Evolutionary conservation across 2,888 invertebrate genomes (phyloP).

Genomic region (Oscheius sp.): DNA sequence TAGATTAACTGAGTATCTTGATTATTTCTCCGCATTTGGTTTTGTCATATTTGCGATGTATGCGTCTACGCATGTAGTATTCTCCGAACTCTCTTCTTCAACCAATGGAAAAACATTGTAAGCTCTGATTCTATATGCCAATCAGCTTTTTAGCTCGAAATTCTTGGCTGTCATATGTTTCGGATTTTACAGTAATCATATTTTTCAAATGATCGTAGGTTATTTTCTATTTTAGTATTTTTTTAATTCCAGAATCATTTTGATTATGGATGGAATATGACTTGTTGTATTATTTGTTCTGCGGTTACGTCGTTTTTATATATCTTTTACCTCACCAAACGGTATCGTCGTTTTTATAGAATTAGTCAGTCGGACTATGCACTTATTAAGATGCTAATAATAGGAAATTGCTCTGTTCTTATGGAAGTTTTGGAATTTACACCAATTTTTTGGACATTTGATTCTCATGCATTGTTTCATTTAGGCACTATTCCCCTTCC

Average conservation of each 20-base stretch:
- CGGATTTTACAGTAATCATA: constrained; percentile 39
- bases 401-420: constrained; percentile 47
- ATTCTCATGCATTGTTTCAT: constrained; percentile 68
- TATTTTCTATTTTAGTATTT: background rate
- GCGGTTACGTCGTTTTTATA: constrained; percentile 51
- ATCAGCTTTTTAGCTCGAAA: constrained; percentile 13
- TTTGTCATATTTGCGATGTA: constrained; percentile 51
- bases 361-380: constrained; percentile 42
- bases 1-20: constrained; percentile 64
- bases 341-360: constrained; percentile 25
- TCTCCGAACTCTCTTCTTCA: constrained; percentile 28
- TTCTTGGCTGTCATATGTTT: constrained; percentile 18
- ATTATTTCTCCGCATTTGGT: constrained; percentile 62
- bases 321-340: constrained; percentile 36
- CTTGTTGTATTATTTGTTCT: constrained; percentile 52
- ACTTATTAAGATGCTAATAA: constrained; percentile 47
- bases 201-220: constrained; percentile 43
- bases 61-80: constrained; percentile 46
- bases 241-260: constrained; percentile 46
- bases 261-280: constrained; percentile 67
- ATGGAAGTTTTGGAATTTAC: constrained; percentile 65
- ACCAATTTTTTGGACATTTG: constrained; percentile 64
- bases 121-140: constrained; percentile 8
- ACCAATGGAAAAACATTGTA: constrained; percentile 34
- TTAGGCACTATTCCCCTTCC: constrained; percentile 63